Evolutionary conservation across 2,888 invertebrate species (phyloP), one percentile per base, ranked within the genome.

Genomic region (Orthosia incerta): DNA sequence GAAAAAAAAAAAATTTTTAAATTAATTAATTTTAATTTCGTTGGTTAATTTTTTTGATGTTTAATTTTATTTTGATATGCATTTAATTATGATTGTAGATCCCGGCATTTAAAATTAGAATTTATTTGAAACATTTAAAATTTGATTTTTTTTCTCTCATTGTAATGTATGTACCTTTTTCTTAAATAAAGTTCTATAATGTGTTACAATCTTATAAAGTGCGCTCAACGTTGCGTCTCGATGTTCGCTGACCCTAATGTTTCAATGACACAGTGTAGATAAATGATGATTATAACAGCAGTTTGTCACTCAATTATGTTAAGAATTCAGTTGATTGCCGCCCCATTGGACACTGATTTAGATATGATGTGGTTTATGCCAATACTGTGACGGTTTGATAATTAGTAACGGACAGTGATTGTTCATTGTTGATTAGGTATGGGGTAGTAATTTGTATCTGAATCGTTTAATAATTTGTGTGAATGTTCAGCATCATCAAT

Each of bases 211-310:
- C 9, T 39, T 39, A 31, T 39, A 9, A 39, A 39, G 1, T 39
- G 39, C 39, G 39, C 39, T 39, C 39, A 39, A 39, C 39, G 39
- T 39, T 4, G 39, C 39, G 39, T 39, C 39, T 39, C 39, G 39
- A 9, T 39, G 39, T 39, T 9, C 9, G 9, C 39, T 39, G 9
- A 39, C 39, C 39, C 39, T 39, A 39, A 56, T 69, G 70, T 75
- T 69, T 78, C 84, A 86, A 83, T 84, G 84, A 67, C 80, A 78
- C 51, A 53, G 59, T 67, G 48, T 20, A 77, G 59, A 64, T 81
- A 74, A 83, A 82, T 74, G 61, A 64, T 60, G 68, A 76, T 66
- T 66, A 67, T 60, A 75, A 72, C 66, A 56, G 51, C 48, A 62
- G 66, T 77, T 61, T 69, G 26, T 64, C 71, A 76, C 63, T 71